phyloP scores from a whole-genome alignment of 2,888 invertebrate species.

The Caenorhabditis sp. region DNA sequence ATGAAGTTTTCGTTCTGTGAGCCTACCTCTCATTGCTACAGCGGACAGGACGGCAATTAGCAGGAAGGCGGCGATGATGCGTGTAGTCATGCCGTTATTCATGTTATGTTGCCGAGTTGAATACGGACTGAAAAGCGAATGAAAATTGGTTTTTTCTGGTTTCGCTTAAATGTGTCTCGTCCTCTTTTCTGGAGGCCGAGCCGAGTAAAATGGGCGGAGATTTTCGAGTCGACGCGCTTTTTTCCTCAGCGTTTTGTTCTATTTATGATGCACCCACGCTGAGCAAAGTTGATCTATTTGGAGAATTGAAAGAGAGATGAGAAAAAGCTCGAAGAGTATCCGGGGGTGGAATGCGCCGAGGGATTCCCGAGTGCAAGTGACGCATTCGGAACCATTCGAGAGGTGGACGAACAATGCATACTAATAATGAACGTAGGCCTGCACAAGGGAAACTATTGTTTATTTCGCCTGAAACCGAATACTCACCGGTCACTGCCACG shows the following conservation, averaged over 20 bases:
- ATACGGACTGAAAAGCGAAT: constrained; percentile 5
- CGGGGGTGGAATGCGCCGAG: constrained; percentile 23
- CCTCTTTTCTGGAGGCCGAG: constrained; percentile 13
- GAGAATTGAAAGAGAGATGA: constrained; percentile 9
- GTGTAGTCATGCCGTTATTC: constrained; percentile 22
- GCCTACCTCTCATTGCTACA: constrained; percentile 40
- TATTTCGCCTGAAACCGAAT: constrained; percentile 47
- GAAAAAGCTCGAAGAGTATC: neutral
- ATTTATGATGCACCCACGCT: constrained; percentile 44
- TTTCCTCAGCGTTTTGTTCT: constrained; percentile 26
- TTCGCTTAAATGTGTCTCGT: constrained; percentile 1
- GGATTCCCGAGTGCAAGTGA: constrained; percentile 42
- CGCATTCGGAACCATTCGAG: neutral
- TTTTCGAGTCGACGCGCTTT: constrained; percentile 15
- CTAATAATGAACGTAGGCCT: neutral
- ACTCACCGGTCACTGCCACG: constrained; percentile 20
- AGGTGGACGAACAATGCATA: constrained; percentile 11
- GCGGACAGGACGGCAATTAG: constrained; percentile 7
- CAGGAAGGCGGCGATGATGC: constrained; percentile 19
- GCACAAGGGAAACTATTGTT: constrained; percentile 19
- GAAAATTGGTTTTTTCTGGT: constrained; percentile 20
- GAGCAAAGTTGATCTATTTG: constrained; percentile 22
- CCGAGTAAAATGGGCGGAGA: constrained; percentile 27
- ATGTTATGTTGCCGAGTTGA: constrained; percentile 10
- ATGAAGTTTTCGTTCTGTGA: no score